A percentile compares a stretch with the other conserved stretches of the same genome.
phyloP scores from a whole-genome alignment of 2,113 vertebrate genomes.

The Cardinalis cardinalis region DNA sequence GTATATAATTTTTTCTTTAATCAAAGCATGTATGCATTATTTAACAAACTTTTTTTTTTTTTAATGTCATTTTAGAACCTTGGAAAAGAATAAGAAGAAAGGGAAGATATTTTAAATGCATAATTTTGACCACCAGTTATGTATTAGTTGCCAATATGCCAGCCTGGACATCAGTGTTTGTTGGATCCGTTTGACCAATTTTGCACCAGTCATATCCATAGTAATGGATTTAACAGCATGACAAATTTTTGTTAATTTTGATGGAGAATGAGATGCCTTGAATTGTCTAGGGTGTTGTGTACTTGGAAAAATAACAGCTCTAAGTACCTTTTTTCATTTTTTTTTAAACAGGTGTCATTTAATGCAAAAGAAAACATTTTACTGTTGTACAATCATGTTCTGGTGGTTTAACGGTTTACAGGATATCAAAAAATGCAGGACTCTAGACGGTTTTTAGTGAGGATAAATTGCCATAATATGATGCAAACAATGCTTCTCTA shows the following conservation, averaged over 20 bases:
- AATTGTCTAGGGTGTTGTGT: conserved; percentile 83
- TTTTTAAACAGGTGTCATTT: conserved; percentile 74
- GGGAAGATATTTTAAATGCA: conserved; percentile 96
- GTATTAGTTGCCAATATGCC: conserved; percentile 87
- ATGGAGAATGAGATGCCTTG: conserved; percentile 81
- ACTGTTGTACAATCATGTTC: conserved; percentile 88
- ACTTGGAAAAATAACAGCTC: conserved; percentile 78
- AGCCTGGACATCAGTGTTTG: conserved; percentile 87
- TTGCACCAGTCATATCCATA: conserved; percentile 82
- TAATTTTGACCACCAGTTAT: conserved; percentile 75
- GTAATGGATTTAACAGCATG: conserved; percentile 83
- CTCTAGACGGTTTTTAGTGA: conserved; percentile 74
- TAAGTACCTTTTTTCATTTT: conserved; percentile 73
- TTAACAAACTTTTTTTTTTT: neutral
- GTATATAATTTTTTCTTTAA: neutral
- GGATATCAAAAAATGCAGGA: conserved; percentile 73
- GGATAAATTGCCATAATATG: conserved; percentile 82
- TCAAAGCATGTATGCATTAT: neutral
- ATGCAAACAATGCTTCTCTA: conserved; percentile 74
- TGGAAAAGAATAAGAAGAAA: conserved; percentile 99
- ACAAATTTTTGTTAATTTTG: conserved; percentile 76
- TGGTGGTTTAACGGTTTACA: conserved; percentile 85
- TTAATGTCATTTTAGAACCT: conserved; percentile 78
- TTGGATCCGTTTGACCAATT: conserved; percentile 80
- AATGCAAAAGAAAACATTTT: conserved; percentile 75